These are phyloP conservation scores for Hirundichthys speculiger DNA, from an alignment of 2,113 vertebrate genomes.

Conservation along the genomic window DNA sequence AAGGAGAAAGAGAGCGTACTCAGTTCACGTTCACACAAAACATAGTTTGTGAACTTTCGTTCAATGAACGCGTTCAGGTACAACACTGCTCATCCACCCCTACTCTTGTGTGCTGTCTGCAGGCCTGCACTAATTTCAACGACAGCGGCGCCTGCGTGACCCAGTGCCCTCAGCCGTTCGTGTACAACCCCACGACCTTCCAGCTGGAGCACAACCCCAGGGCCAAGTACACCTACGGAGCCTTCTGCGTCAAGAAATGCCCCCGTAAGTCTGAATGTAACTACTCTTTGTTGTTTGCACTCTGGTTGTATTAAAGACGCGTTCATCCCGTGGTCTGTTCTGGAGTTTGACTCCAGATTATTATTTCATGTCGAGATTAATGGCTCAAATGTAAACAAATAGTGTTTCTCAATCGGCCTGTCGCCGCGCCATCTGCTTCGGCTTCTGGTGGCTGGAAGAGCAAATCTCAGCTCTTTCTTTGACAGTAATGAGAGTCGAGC, in stretches of 20 bases:
- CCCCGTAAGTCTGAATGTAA: constrained; percentile 83
- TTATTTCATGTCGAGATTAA: constrained; percentile 44
- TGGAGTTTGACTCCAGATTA: constrained; percentile 36
- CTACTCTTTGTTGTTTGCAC: constrained; percentile 13
- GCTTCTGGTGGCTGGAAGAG: constrained; percentile 44
- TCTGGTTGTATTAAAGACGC: constrained; percentile 14
- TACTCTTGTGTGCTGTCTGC: constrained; percentile 20
- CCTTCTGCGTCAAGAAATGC: constrained; percentile 97
- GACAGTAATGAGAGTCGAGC: constrained; percentile 26
- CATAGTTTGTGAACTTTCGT: no score
- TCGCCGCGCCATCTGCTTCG: constrained; percentile 50
- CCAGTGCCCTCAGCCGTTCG: constrained; percentile 95
- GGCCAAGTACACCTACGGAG: constrained; percentile 97
- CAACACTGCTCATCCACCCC: not conserved
- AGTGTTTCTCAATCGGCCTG: constrained; percentile 43
- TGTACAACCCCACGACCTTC: constrained; percentile 97
- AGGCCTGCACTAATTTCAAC: constrained; percentile 99
- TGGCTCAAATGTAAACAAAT: constrained; percentile 44
- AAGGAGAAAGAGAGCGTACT: no score
- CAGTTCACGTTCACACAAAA: no score
- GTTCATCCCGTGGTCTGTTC: constrained; percentile 30
- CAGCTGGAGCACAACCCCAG: constrained; percentile 95
- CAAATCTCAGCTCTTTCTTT: constrained; percentile 23
- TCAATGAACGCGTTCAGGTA: no score
- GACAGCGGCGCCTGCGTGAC: constrained; percentile 97